phyloP scores from a whole-genome alignment of 2,888 invertebrate genomes.

The Andrena marginata region DNA sequence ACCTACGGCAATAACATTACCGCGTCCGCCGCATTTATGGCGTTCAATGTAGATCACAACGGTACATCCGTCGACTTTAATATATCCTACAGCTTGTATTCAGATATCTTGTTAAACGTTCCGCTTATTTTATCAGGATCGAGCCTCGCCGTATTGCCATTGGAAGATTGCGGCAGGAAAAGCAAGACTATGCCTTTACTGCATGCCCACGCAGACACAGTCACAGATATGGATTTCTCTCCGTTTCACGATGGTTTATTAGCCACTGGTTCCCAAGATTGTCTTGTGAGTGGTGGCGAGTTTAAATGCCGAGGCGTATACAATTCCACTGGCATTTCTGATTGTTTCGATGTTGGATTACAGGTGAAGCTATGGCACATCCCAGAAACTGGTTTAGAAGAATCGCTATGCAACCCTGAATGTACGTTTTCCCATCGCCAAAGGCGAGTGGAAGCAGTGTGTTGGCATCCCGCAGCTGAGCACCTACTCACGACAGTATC shows the following conservation, averaged over 20 bases:
- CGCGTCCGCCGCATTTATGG: slow-evolving; percentile 96
- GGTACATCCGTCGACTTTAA: slow-evolving; percentile 84
- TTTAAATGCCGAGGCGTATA: neutral
- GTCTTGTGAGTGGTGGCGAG: slow-evolving; percentile 87
- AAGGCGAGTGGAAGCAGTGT: slow-evolving; percentile 94
- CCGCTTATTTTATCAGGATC: slow-evolving; percentile 87
- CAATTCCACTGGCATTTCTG: slow-evolving; percentile 1
- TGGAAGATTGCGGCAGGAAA: slow-evolving; percentile 95
- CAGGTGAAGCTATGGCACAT: slow-evolving; percentile 96
- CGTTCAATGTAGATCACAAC: slow-evolving; percentile 97
- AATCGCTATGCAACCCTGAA: slow-evolving; percentile 91
- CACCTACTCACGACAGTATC: slow-evolving; percentile 95
- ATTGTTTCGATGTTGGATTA: slow-evolving; percentile 53
- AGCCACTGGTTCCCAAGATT: slow-evolving; percentile 96
- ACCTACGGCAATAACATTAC: slow-evolving; percentile 98
- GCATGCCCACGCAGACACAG: slow-evolving; percentile 95
- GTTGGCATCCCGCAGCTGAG: slow-evolving; percentile 96
- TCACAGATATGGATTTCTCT: slow-evolving; percentile 97
- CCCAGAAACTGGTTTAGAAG: slow-evolving; percentile 92
- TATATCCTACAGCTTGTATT: neutral
- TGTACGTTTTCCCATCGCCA: slow-evolving; percentile 94
- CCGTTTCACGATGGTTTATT: slow-evolving; percentile 97
- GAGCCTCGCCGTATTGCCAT: slow-evolving; percentile 94
- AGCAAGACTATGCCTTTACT: slow-evolving; percentile 95
- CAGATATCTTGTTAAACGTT: neutral